phyloP scores from a whole-genome alignment of 1,140 invertebrate genomes.

The Fopius arisanus region DNA sequence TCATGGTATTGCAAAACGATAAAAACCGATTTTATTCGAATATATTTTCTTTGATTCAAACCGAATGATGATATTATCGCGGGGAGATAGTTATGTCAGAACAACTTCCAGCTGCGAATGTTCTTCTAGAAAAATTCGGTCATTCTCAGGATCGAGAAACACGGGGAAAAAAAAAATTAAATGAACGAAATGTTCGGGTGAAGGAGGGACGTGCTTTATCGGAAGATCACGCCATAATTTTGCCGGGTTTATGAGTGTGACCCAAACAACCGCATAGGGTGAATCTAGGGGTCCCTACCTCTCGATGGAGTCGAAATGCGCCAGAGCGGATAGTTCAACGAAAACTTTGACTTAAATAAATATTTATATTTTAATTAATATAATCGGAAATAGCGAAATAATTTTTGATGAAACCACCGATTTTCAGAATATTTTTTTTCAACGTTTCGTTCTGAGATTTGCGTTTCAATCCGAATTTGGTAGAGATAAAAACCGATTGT shows the following conservation, averaged over 20 bases:
- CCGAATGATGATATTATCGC: neutral
- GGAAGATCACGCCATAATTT: slow-evolving; percentile 24
- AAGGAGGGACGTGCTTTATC: slow-evolving; percentile 4
- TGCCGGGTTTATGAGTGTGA: slow-evolving; percentile 23
- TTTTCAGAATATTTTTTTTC: neutral
- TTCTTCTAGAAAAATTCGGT: neutral
- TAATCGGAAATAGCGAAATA: neutral
- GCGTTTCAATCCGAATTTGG: neutral
- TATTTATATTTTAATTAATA: neutral
- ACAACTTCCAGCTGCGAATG: slow-evolving; percentile 6
- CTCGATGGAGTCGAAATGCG: too few relatives aligned
- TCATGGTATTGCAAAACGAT: too few relatives aligned
- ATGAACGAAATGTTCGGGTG: neutral
- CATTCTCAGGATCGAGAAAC: neutral
- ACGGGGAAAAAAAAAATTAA: slow-evolving; percentile 16
- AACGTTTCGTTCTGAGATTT: neutral
- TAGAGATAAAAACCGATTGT: slow-evolving; percentile 9
- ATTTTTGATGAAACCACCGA: neutral
- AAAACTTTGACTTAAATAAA: too few relatives aligned
- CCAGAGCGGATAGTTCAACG: too few relatives aligned
- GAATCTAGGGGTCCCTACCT: slow-evolving; percentile 21
- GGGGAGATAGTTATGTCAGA: neutral
- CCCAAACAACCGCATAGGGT: slow-evolving; percentile 1
- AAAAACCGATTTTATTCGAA: neutral
- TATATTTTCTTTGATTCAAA: neutral